Conservation (phyloP, 2,113 vertebrate species). For the Tetraodon nigroviridis region DNA sequence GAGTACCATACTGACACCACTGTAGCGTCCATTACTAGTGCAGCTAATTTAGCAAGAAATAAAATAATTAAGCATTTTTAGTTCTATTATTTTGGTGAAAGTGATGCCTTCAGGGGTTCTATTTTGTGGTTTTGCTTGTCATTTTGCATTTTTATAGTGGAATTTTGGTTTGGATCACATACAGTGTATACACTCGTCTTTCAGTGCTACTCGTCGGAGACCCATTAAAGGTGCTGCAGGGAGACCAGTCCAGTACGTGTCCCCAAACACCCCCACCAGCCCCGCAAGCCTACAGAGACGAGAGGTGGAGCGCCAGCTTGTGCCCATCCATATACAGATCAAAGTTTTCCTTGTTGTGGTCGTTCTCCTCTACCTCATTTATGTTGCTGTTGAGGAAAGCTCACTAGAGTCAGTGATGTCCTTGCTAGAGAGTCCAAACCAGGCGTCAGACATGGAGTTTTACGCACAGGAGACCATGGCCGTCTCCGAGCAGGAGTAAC, state of each 20-base stretch:
- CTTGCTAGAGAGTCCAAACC: slow-evolving; percentile 37
- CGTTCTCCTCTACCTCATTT: slow-evolving; percentile 71
- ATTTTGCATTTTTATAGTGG: too few species aligned
- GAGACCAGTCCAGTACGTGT: slow-evolving; percentile 68
- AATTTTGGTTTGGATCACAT: too few species aligned
- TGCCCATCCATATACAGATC: slow-evolving; percentile 68
- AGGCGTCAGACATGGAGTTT: slow-evolving; percentile 13
- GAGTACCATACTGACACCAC: slow-evolving; percentile 30
- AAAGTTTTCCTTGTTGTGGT: slow-evolving; percentile 65
- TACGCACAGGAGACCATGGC: slow-evolving; percentile 16
- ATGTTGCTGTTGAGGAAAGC: slow-evolving; percentile 57
- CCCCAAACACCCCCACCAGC: slow-evolving; percentile 58
- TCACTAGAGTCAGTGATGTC: slow-evolving; percentile 30
- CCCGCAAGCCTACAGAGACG: slow-evolving; percentile 47
- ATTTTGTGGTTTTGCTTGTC: too few species aligned
- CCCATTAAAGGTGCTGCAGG: slow-evolving; percentile 72
- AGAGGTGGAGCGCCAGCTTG: slow-evolving; percentile 43
- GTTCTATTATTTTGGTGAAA: too few species aligned
- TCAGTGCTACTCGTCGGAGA: slow-evolving; percentile 68
- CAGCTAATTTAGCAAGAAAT: not conserved
- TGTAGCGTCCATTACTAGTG: not conserved
- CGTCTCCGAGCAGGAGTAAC: slow-evolving; percentile 26
- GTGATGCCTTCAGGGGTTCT: too few species aligned
- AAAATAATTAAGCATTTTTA: not conserved
- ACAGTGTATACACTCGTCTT: not conserved